Evolutionary conservation across 2,888 invertebrate species (phyloP), one percentile per base, ranked within the genome.

Genomic region (Pteria penguin): DNA sequence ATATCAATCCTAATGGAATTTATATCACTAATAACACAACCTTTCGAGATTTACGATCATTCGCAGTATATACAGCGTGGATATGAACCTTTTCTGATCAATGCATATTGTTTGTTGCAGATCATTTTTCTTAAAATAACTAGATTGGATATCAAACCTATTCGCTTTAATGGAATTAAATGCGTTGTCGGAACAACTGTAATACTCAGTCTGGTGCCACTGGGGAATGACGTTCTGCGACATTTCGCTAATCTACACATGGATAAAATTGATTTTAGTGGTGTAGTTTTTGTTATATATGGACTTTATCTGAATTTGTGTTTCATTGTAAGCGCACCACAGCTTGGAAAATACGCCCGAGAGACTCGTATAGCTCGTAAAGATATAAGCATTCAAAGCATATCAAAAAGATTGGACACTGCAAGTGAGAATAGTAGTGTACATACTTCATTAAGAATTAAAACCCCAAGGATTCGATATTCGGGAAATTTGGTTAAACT

Each of bases 401-500:
- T 68, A 22, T 68, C 68, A 24, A 68, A 57, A 68, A 31, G 57
- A n/a, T 31, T 31, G 18, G 55, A 68, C 24, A 31, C 68, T 8
- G 27, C 32, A 8, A 29, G 57, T 11, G 57, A 57, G 4, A 31
- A 29, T 31, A 26, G 60, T 4, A n/a, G 11, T 24, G 18, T n/a
- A 4, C 24, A 27, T 4, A 27, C 57, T 4, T 11, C 32, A 11
- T 24, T 22, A n/a, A 29, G 68, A 5, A 57, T 68, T 1, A 68
- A 57, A 58, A 57, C 68, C 18, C 68, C 68, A 24, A 27, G 68
- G 4, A 29, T 68, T 0, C 26, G 55, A 24, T 29, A 68, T 68
- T 68, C 57, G 22, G 68, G 68, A 22, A 68, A 68, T 32, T 26
- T 57, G n/a, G 55, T 68, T 26, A 68, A 54, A 31, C 54, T 68